phyloP scores from a whole-genome alignment of 2,797 vertebrate species.

The Choloepus didactylus region DNA sequence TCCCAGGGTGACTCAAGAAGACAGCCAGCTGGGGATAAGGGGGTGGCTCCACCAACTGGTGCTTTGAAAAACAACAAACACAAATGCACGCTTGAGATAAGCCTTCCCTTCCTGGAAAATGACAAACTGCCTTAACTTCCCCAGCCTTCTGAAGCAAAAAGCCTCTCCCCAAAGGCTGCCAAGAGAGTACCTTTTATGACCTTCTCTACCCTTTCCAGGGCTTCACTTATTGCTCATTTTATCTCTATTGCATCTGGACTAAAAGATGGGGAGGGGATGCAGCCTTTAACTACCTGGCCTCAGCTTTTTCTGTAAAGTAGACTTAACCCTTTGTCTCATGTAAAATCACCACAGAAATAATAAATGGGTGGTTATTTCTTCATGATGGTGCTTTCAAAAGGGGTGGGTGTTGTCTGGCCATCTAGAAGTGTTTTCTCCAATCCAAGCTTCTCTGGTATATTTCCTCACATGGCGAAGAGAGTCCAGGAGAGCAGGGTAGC shows the following conservation, averaged over 20 bases:
- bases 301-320: constrained; percentile 64
- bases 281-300: not conserved
- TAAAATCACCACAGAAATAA: constrained; percentile 46
- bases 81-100: not conserved
- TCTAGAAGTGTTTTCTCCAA: not conserved
- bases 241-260: not conserved
- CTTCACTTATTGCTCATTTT: not conserved
- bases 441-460: not conserved
- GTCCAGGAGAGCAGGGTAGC: not conserved
- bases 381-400: not conserved
- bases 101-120: not conserved
- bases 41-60: constrained; percentile 76
- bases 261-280: not conserved
- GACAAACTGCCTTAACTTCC: not conserved
- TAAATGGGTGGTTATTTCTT: not conserved
- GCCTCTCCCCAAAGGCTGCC: not conserved
- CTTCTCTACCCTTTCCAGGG: not conserved
- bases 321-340: not conserved
- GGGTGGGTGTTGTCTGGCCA: not conserved
- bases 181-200: not conserved
- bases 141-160: constrained; percentile 25
- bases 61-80: constrained; percentile 65
- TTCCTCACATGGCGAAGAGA: not conserved
- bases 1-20: constrained; percentile 10
- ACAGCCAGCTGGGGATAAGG: constrained; percentile 51